These are phyloP conservation scores for Parnassius glacialis DNA, from an alignment of 2,888 invertebrate species.

Conservation along the genomic window DNA sequence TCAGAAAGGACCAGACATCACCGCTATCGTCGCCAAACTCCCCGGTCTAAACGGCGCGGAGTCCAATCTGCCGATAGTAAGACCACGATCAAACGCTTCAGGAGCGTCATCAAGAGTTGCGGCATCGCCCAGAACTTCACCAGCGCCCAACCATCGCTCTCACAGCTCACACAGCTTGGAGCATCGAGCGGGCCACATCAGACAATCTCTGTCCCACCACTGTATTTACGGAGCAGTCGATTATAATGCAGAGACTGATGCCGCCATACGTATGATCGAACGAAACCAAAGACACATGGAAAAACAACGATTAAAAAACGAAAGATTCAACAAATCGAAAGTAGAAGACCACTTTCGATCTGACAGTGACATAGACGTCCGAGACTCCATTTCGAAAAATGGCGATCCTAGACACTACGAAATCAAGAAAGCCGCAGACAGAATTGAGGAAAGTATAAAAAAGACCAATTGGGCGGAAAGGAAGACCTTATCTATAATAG, in stretches of 20 bases:
- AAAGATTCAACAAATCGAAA: slow-evolving; percentile 56
- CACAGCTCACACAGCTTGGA: slow-evolving; percentile 74
- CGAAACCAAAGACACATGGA: slow-evolving; percentile 82
- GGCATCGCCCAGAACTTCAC: slow-evolving; percentile 53
- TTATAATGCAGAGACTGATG: slow-evolving; percentile 82
- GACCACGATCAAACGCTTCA: slow-evolving; percentile 79
- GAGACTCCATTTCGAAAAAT: slow-evolving; percentile 46
- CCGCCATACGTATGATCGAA: slow-evolving; percentile 79
- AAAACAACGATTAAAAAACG: slow-evolving; percentile 75
- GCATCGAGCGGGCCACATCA: slow-evolving; percentile 62
- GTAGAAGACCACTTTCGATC: slow-evolving; percentile 70
- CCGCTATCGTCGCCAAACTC: slow-evolving; percentile 85
- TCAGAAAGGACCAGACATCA: slow-evolving; percentile 90
- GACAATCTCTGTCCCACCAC: slow-evolving; percentile 73
- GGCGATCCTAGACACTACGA: slow-evolving; percentile 55
- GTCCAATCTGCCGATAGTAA: slow-evolving; percentile 63
- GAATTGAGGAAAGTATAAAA: slow-evolving; percentile 73
- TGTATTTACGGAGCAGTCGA: slow-evolving; percentile 70
- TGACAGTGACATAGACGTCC: slow-evolving; percentile 63
- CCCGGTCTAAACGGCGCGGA: slow-evolving; percentile 78
- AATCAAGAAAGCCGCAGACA: slow-evolving; percentile 64
- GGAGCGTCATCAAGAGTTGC: slow-evolving; percentile 80
- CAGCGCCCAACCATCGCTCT: slow-evolving; percentile 60
- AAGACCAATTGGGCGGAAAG: slow-evolving; percentile 76
- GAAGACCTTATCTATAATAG: slow-evolving; percentile 72